Evolutionary conservation across 2,888 invertebrate genomes (phyloP).

Genomic region (Caenorhabditis panamensis): DNA sequence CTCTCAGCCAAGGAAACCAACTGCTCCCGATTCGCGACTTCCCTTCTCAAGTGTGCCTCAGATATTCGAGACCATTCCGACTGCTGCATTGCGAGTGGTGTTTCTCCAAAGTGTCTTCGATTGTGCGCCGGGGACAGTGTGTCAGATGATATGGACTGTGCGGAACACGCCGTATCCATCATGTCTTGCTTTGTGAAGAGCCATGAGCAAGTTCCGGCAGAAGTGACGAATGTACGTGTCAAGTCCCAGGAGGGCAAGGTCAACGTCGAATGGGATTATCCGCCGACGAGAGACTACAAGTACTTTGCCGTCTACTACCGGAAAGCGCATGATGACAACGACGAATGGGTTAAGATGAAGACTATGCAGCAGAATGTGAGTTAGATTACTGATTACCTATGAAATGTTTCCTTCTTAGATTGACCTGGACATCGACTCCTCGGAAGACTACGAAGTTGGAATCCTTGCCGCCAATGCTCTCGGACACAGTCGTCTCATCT

Average conservation of each 20-base stretch:
- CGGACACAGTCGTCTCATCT: conserved; percentile 65
- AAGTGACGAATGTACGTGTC: conserved; percentile 52
- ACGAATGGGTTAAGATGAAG: conserved; percentile 54
- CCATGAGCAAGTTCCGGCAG: conserved; percentile 56
- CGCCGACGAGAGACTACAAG: conserved; percentile 58
- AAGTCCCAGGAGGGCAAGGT: conserved; percentile 36
- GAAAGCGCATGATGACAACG: conserved; percentile 42
- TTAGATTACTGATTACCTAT: background rate
- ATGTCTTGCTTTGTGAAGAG: conserved; percentile 65
- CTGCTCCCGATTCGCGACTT: conserved; percentile 55
- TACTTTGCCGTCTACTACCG: conserved; percentile 71
- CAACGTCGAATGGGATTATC: conserved; percentile 63
- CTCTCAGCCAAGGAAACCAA: conserved; percentile 40
- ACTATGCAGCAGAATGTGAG: conserved; percentile 59
- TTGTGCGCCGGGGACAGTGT: conserved; percentile 67
- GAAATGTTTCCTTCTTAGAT: conserved; percentile 22
- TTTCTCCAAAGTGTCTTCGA: conserved; percentile 64
- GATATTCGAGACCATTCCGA: conserved; percentile 72
- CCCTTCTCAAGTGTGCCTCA: conserved; percentile 67
- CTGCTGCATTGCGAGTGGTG: conserved; percentile 64
- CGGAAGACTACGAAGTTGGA: conserved; percentile 61
- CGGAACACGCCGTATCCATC: conserved; percentile 60
- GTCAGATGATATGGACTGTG: conserved; percentile 55
- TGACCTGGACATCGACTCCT: conserved; percentile 44
- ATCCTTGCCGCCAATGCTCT: conserved; percentile 70